Base-by-base conservation (phyloP, 1,140 invertebrate species). In the Bradysia coprophila region DNA sequence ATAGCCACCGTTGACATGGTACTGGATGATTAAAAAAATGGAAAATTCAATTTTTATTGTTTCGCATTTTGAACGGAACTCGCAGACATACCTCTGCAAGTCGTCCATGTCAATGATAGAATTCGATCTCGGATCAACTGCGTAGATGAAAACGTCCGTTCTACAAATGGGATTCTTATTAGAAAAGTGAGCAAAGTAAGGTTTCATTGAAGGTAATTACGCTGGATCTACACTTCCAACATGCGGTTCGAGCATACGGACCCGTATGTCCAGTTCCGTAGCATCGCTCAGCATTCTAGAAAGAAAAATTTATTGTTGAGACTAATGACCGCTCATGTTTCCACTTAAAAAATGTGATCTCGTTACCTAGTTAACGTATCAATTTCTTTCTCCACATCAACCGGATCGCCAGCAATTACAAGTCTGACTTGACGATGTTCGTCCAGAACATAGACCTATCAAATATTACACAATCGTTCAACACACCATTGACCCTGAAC, bases 121-220 rank as follows among this genome's bases (percentile, higher is more conserved):
- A 53, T 89, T 87, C 1, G 81, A 74, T 41, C 76, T 59, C 2
- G 77, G 79, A 62, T 88, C 81, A 6, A 88, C 78, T 1, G 79
- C 84, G 52, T 89, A 88, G 24, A 88, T 65, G 46, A 83, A 87
- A 61, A 87, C 67, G 48, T 89, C 82, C 21, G 83, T 87, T 20
- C 82, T 86, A 59, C 49, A 74, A 74, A 44, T 37, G 24, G 36
- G 43, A 45, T 40, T 38, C 42, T 18, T 23, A 44, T 28, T 21
- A 42, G 42, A 39, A 28, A 8, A 8, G 13, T 28, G 13, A 28
- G 24, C 24, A 28, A 8, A 13, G 24, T 8, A 28, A 28, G 6
- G 24, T 28, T 28, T 43, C 24, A 15, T 8, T 11, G 22, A 32
- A 22, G 1, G 20, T 46, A 38, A 77, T 77, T 68, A 84, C 79